Conservation (phyloP, 2,113 vertebrate genomes). For the Polyodon spathula region DNA sequence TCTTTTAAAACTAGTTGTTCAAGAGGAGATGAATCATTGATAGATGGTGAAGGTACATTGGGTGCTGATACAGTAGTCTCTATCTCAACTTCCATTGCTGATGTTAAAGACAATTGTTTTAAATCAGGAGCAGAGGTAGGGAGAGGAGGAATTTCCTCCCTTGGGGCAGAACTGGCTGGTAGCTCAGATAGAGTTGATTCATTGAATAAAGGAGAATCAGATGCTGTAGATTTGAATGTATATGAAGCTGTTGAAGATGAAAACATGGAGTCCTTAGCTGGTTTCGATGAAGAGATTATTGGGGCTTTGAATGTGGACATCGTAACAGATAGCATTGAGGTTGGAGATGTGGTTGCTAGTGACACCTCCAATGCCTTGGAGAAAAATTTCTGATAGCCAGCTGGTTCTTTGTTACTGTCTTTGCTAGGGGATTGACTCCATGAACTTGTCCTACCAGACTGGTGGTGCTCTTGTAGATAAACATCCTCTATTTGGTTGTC, state of each 20-base stretch:
- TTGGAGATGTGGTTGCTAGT: background rate
- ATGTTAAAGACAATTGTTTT: background rate
- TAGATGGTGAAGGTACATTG: background rate
- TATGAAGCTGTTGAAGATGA: no score
- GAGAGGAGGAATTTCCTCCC: no score
- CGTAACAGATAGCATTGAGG: background rate
- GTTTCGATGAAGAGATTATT: no score
- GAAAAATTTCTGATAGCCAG: background rate
- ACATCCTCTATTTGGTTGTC: background rate
- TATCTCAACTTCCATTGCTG: background rate
- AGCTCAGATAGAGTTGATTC: no score
- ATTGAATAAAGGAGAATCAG: no score
- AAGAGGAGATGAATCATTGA: background rate
- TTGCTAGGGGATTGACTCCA: background rate
- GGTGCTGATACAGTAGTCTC: background rate
- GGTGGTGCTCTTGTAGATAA: background rate
- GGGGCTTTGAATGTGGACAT: background rate
- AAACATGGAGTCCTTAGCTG: no score
- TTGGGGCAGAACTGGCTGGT: no score
- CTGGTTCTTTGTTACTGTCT: conserved; percentile 1
- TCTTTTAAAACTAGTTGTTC: background rate
- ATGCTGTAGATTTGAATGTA: no score
- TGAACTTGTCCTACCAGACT: conserved; percentile 11
- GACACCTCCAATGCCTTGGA: background rate
- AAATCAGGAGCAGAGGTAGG: background rate